Conservation (phyloP, 2,113 vertebrate species). For the Passer domesticus region DNA sequence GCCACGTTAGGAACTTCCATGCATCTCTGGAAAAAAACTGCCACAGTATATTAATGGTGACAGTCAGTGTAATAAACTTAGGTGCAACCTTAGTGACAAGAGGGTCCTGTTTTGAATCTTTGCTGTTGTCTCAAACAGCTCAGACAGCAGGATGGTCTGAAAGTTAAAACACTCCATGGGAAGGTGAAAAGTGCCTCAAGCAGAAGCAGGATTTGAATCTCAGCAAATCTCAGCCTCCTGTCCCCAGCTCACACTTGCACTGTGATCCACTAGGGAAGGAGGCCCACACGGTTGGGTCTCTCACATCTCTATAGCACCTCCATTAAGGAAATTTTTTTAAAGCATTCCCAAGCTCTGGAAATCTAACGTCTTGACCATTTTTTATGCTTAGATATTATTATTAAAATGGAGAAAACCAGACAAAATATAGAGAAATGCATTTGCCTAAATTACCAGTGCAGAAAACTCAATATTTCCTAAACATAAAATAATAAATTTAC, state of each 20-base stretch:
- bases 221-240: not conserved
- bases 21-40: not conserved
- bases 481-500: not conserved
- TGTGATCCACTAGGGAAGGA: not conserved
- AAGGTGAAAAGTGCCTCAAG: not conserved
- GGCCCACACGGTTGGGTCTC: not conserved
- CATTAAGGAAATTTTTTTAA: not conserved
- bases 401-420: not conserved
- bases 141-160: not conserved
- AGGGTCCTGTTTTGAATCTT: not conserved
- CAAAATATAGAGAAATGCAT: not conserved
- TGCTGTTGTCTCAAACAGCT: not conserved
- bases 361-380: not conserved
- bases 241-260: not conserved
- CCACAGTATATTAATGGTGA: not conserved
- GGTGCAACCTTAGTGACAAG: not conserved
- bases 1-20: not conserved
- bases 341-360: not conserved
- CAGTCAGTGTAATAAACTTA: not conserved
- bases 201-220: not conserved
- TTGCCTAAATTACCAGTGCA: not conserved
- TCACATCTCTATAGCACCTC: not conserved
- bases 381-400: not conserved
- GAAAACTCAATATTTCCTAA: not conserved
- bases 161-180: not conserved